Base-by-base conservation (phyloP, 2,888 invertebrate genomes). In the Plusia festucae region DNA sequence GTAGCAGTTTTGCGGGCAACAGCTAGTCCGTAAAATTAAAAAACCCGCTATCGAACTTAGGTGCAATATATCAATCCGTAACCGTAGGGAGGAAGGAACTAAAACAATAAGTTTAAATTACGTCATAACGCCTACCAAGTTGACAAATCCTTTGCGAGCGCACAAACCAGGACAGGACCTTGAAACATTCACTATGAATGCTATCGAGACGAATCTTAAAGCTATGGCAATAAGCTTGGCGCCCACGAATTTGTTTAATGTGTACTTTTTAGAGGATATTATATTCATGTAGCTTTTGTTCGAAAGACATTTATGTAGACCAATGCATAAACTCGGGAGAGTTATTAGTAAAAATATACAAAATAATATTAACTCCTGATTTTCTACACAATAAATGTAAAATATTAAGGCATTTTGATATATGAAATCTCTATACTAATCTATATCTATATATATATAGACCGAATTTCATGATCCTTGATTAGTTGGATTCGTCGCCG, bases 141-240 rank as follows among this genome's bases (percentile, higher is more conserved):
- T 91, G 92, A 91, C 92, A 93, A 93, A 93, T 93, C 92, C 92
- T 93, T 93, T 88, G 87, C 90, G 88, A 89, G 89, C 87, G 82
- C 83, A 85, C 84, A 87, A 93, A 93, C 88, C 93, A 90, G 93
- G 92, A 92, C 92, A 89, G 87, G 92, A 92, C 94, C 95, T 94
- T 94, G 94, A 93, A 92, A 93, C 94, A 93, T 93, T 94, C 94
- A 92, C 93, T 84, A 82, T 83, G 89, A 92, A 88, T 88, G 88
- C 89, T 93, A 92, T 93, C 90, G 90, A 93, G 92, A 91, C 91
- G 90, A 92, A 93, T 92, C 93, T 92, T 49, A 82, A 87, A 88
- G 88, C 85, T 88, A 86, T 82, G 85, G 86, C 85, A 40, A 40
- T 76, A 84, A 80, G 85, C 83, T 71, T 79, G 82, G 85, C 93